Base-by-base conservation (phyloP, 2,888 invertebrate genomes). In the Cataglyphis cursor region DNA sequence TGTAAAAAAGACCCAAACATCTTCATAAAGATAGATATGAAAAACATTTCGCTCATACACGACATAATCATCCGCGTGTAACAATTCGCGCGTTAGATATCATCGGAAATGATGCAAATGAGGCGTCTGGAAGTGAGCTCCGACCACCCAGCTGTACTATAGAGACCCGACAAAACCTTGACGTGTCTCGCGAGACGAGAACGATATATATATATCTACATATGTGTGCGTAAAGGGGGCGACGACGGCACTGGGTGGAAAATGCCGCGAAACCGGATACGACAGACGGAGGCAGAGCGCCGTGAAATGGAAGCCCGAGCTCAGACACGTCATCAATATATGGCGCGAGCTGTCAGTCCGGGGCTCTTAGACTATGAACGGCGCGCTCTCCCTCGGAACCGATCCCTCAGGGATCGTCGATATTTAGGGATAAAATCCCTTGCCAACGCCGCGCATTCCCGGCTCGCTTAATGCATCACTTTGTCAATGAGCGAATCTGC, bases 301-400 rank as follows among this genome's bases (percentile, higher is more conserved):
- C 90, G 90, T 91, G 90, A 90, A 90, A 90, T 90, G 86, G 86
- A 90, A 90, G 88, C 87, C 87, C 70, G 85, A 82, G 88, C 87
- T 85, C 85, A 87, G 87, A 87, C 89, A 68, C 84, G 84, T 64
- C 88, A 87, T 88, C 89, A 84, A 85, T 84, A 84, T 88, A 85
- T 91, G 83, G 84, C 85, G 75, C 62, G 68, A 66, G 82, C 91
- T 90, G 90, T 90, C 90, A 89, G 88, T 74, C 91, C 87, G 85
- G 81, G 72, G 65, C 24, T 81, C 84, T 82, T 90, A 83, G 87
- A 89, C 91, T 89, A 85, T 88, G 85, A 84, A 75, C 86, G 57
- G 78, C 81, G 83, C 64, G 44, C 78, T 78, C 76, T 51, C 80
- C 68, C 54, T 57, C 78, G 72, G 82, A 87, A 87, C 87, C 57